Evolutionary conservation across 2,113 vertebrate genomes (phyloP).

Genomic region (Notechis scutatus): DNA sequence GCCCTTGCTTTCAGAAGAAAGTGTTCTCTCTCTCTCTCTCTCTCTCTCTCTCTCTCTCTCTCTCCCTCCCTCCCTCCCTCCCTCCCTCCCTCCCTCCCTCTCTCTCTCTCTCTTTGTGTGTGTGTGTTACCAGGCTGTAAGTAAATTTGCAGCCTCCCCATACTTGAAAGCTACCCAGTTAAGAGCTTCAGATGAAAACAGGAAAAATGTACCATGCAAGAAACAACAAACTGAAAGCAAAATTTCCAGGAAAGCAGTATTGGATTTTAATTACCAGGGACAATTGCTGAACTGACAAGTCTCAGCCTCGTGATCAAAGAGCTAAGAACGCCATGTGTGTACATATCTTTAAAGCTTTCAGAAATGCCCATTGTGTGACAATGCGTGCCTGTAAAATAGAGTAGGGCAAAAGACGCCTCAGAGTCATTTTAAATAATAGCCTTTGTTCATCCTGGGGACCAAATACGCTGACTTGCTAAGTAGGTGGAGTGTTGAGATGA

Average conservation of each 20-base stretch:
- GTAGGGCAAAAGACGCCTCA: slow-evolving; percentile 10
- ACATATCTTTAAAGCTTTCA: background rate
- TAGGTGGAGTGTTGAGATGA: slow-evolving; percentile 11
- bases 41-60: no score
- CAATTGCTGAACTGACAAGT: slow-evolving; percentile 37
- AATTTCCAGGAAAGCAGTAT: slow-evolving; percentile 10
- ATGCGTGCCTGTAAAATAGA: background rate
- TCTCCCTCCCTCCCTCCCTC: no score
- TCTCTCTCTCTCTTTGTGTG: no score
- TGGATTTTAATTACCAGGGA: slow-evolving; percentile 38
- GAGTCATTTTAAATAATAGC: slow-evolving; percentile 36
- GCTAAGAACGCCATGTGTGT: slow-evolving; percentile 15
- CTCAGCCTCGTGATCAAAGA: background rate
- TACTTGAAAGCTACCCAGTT: background rate
- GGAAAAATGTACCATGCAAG: slow-evolving; percentile 6
- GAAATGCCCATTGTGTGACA: slow-evolving; percentile 18
- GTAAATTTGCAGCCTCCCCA: background rate
- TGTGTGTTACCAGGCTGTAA: background rate
- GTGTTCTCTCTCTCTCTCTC: no score
- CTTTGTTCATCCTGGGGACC: background rate
- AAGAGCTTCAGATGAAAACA: background rate
- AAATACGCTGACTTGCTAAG: slow-evolving; percentile 31
- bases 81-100: no score
- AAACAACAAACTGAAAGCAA: background rate
- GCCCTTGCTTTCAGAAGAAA: background rate